Evolutionary conservation across 2,888 invertebrate genomes (phyloP).

Genomic region (Xylocampa areola): DNA sequence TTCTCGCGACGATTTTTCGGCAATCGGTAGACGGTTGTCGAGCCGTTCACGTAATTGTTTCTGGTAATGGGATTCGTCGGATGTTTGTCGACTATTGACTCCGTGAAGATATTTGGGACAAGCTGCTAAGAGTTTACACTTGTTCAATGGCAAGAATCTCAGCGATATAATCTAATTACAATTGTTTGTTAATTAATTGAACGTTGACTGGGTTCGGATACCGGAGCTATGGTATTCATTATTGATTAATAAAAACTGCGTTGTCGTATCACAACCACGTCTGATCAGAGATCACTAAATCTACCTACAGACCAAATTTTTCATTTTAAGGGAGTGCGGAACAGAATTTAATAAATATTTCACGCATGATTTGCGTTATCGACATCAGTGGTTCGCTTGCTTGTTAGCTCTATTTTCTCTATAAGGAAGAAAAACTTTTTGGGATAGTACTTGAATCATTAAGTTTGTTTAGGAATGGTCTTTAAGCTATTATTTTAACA

Average conservation of each 20-base stretch:
- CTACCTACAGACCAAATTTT: no score
- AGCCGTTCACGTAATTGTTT: not conserved
- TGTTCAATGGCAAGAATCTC: conserved; percentile 7
- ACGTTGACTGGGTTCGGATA: not conserved
- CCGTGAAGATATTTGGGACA: conserved; percentile 13
- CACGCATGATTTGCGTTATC: not conserved
- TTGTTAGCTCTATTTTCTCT: conserved; percentile 1
- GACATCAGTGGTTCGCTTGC: not conserved
- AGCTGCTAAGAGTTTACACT: conserved; percentile 7
- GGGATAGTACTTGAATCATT: not conserved
- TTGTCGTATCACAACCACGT: no score
- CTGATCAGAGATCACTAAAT: no score
- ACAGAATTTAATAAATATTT: not conserved
- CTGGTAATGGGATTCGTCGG: not conserved
- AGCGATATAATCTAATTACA: conserved; percentile 2
- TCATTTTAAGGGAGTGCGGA: no score
- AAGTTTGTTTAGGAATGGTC: conserved; percentile 17
- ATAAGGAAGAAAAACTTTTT: conserved; percentile 11
- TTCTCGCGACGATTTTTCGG: conserved; percentile 27
- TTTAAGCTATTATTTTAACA: conserved; percentile 15
- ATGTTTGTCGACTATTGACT: conserved; percentile 1
- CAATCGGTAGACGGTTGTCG: not conserved
- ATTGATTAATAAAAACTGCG: no score
- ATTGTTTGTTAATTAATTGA: conserved; percentile 7
- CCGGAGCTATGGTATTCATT: not conserved